Base-by-base conservation (phyloP, 2,113 vertebrate genomes). In the Pedionomus torquatus region DNA sequence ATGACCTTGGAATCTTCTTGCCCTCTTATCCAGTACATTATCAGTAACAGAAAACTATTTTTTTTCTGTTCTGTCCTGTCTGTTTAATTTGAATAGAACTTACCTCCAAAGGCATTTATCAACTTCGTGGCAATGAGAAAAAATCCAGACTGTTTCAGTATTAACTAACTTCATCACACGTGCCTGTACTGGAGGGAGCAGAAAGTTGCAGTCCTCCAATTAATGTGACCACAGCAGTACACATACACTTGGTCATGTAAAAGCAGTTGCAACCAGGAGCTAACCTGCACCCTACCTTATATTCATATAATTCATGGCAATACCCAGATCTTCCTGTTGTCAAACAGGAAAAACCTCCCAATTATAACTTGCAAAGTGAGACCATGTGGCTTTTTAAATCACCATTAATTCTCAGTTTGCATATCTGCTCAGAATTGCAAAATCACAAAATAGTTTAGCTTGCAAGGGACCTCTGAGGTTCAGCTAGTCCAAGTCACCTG, bases 1-100 rank as follows among this genome's bases (percentile, higher is more conserved):
- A 66, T 69, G 72, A 92, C 79, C 39, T 74, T 88, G 46, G 58
- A 86, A 87, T 86, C 41, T 70, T 86, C 68, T 88, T 11, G 51
- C 26, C 5, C 58, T 85, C 61, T 71, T 26, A 95, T 33, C 6
- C 52, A 87, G 70, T 10, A 79, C 33, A 55, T 60, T 89, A 93
- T 58, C 43, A 79, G 35, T 49, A 87, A 68, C 16, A 39, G 81
- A 94, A 82, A 92, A 49, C 9, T 25, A 41, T 5, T 15, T 11
- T 87, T 87, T 88, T 85, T 74, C 43, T 78, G 39, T 81, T 86
- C 68, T 33, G n/a, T 60, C 49, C 64, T 11, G 3, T 69, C 75
- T 87, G 54, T 86, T 96, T 89, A 80, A 92, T 95, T 95, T 86
- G 88, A 91, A 82, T 74, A 91, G 37, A 85, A 87, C 44, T 87